phyloP scores from a whole-genome alignment of 2,797 vertebrate genomes.

The Halcyon leucocephala region DNA sequence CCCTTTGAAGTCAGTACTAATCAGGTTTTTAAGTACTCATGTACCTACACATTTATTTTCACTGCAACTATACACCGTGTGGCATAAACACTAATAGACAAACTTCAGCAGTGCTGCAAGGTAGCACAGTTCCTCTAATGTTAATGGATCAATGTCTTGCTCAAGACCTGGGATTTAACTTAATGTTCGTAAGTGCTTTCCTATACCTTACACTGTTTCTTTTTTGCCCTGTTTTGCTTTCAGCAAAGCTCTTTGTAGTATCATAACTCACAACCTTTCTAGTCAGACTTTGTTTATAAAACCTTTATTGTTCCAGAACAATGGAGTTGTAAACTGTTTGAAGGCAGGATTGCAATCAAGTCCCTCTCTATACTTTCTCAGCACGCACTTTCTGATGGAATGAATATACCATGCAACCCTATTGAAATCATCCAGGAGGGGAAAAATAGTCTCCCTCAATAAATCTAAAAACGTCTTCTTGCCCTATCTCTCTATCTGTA shows the following conservation, averaged over 20 bases:
- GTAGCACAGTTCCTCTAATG: neutral
- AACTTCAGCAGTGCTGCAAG: neutral
- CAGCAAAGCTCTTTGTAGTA: slow-evolving; percentile 15
- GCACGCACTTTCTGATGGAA: slow-evolving; percentile 32
- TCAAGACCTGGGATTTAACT: neutral
- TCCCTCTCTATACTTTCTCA: slow-evolving; percentile 47
- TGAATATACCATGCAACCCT: slow-evolving; percentile 44
- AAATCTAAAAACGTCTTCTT: slow-evolving; percentile 40
- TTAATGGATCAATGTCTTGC: neutral
- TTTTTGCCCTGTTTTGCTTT: slow-evolving; percentile 36
- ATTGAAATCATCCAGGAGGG: slow-evolving; percentile 45
- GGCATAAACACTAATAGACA: neutral
- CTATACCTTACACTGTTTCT: neutral
- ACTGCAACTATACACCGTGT: neutral
- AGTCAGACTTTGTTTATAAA: slow-evolving; percentile 57
- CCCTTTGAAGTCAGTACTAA: neutral
- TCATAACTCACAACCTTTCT: slow-evolving; percentile 51
- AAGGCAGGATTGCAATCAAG: slow-evolving; percentile 24
- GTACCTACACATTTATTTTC: neutral
- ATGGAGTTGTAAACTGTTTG: slow-evolving; percentile 33
- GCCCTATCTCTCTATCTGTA: slow-evolving; percentile 30
- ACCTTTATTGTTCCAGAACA: slow-evolving; percentile 58
- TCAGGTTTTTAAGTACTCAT: slow-evolving; percentile 12
- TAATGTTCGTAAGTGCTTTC: neutral
- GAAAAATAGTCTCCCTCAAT: slow-evolving; percentile 31